Evolutionary conservation across 1,140 invertebrate genomes (phyloP), one percentile per base, ranked within the genome.

Genomic region (Cataglyphis hispanica): DNA sequence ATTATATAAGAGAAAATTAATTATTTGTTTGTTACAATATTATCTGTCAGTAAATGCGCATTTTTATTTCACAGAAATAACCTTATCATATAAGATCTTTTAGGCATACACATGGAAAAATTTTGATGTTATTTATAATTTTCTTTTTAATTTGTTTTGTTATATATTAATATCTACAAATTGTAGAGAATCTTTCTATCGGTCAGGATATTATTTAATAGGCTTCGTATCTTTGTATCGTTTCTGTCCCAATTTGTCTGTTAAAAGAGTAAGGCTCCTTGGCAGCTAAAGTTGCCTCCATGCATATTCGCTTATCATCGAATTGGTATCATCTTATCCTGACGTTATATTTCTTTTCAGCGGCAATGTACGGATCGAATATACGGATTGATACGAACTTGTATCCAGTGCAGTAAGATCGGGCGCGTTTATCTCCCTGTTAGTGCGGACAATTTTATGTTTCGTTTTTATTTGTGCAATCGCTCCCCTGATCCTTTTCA

Each of bases 301-400:
- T 67, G 53, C 11, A 22, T 60, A 61, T 60, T 60, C 40, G 53
- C 72, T 25, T 46, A 60, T 74, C 67, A 77, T 77, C 10, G 19
- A 64, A 66, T 84, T 46, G 34, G 56, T 43, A 25, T 63, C 70
- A 76, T 0, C 53, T 84, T 66, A 85, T 76, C 40, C 64, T 89
- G 60, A 85, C 74, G 75, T 78, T 78, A 63, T 84, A 80, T 90
- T 94, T 95, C 85, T 94, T 95, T 95, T 94, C 94, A 95, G 94
- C 90, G 66, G 89, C 91, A 88, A 92, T 94, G 90, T 93, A 93
- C 88, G 94, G 94, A 87, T 92, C 93, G 69, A 83, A 83, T 67
- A 37, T 74, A 83, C 25, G 37, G n/a, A 69, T 83, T 56, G 56
- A 83, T 74, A 90, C 90, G 87, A 93, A 94, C 92, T 89, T 92